Evolutionary conservation across 2,888 invertebrate species (phyloP), one percentile per base, ranked within the genome.

Genomic region (Leucophenga maculata): DNA sequence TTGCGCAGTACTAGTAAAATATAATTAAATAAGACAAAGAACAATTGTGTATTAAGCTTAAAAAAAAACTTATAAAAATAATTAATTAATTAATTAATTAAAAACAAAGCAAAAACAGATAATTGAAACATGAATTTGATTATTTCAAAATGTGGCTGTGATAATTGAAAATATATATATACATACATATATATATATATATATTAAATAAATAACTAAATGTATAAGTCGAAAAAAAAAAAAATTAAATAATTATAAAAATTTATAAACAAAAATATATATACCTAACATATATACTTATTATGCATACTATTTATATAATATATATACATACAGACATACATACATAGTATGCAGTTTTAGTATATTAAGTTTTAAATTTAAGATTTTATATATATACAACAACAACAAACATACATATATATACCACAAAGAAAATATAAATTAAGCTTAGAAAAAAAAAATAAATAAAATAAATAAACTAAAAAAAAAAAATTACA

Each of bases 131-230:
- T 26, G 54, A 74, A 73, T 82, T 85, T 82, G 77, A 78, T 81
- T 74, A 77, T 76, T 83, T 80, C 78, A 75, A 75, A 77, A 78
- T 73, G 80, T 75, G 85, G 83, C 85, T 85, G 85, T 85, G 85
- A 85, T 85, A 86, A 39, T 6, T 39, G 78, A 83, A 80, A 78
- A 76, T 74, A 77, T 78, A 82, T 77, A 76, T 78, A 75, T 52
- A 55, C 39, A 76, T 74, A 70, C 72, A 70, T 75, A 78, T 39
- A 39, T 11, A 39, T 39, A 39, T 39, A 75, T 75, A 70, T 72
- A 70, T 20, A 65, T 66, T 69, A 39, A 65, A 54, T 60, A 44
- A 67, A 72, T 64, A 71, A 60, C n/a, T 48, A 73, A 71, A 26
- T 72, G 48, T 26, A 4, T 26, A 26, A 26, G 26, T 26, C 4